phyloP scores from a whole-genome alignment of 2,113 vertebrate species.

The Phoenicopterus ruber region DNA sequence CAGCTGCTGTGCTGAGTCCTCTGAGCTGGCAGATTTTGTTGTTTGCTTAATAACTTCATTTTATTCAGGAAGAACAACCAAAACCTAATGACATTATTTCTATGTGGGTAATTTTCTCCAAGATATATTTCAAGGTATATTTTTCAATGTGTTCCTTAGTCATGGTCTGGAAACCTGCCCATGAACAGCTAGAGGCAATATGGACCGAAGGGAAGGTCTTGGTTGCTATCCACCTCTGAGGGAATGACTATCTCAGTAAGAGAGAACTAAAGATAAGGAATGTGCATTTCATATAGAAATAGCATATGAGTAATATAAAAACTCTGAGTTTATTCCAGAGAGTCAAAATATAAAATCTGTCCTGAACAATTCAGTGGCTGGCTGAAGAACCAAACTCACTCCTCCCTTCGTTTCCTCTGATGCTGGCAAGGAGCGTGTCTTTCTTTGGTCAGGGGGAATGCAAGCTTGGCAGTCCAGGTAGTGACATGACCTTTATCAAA shows the following conservation, averaged over 20 bases:
- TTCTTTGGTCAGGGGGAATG: background rate
- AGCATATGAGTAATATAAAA: background rate
- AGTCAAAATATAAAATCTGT: background rate
- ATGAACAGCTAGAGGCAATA: background rate
- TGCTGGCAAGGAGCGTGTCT: background rate
- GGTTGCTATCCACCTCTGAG: constrained; percentile 20
- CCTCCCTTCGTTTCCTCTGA: background rate
- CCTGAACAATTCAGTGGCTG: background rate
- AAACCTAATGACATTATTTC: background rate
- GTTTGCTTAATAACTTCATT: background rate
- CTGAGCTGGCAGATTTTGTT: background rate
- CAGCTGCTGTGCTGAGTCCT: background rate
- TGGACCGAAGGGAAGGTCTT: background rate
- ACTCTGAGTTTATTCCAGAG: background rate
- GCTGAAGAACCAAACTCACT: background rate
- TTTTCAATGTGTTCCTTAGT: background rate
- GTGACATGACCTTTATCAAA: background rate
- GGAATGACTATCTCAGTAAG: constrained; percentile 1
- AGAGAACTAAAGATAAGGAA: constrained; percentile 50
- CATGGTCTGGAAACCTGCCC: constrained; percentile 42
- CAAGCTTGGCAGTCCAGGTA: background rate
- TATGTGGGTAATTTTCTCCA: constrained; percentile 1
- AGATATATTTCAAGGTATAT: constrained; percentile 36
- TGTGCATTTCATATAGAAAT: background rate
- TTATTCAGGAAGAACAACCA: background rate